Base-by-base conservation (phyloP, 2,113 vertebrate genomes). In the Cisticola juncidis region DNA sequence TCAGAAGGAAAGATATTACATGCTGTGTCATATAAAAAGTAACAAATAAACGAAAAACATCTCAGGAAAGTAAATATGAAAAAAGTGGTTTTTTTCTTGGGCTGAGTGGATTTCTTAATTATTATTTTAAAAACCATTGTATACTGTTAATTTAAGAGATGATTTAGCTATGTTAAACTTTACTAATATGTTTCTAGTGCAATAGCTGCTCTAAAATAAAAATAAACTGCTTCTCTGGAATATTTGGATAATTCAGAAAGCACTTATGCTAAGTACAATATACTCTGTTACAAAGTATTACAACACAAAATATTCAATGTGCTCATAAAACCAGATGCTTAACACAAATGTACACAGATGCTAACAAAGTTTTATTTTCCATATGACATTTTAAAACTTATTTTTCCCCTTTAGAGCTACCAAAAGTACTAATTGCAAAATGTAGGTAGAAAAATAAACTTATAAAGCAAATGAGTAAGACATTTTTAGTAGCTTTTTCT, bases 401-500 rank as follows among this genome's bases (percentile, higher is more conserved):
- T 60, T 91, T 90, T 80, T 24, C 22, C 25, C 21, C 45, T 71
- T 60, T 7, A 53, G 81, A 91, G 79, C 28, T 48, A 86, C 7
- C 35, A 73, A 93, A 87, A 44, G 73, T 54, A 74, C 42, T 31
- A 1, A 82, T 73, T 86, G 60, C 58, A 94, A 89, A 96, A 88
- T 25, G 31, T 24, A 84, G 42, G 54, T 16, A 88, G 21, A 94
- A 88, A 76, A 80, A 45, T 6, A 7, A 74, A 22, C 23, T 47
- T 95, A 19, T 91, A 96, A 88, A 69, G 77, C 79, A 87, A 73
- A 23, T n/a, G 84, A 94, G 33, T 65, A 92, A 56, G 26, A 81
- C 54, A n/a, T 18, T 94, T 73, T 93, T 81, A 92, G 69, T 42
- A 69, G 38, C 5, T 93, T 95, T 87, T 82, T 76, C 36, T 24